Evolutionary conservation across 2,888 invertebrate genomes (phyloP).

Genomic region (Ichneumoninae sp.): DNA sequence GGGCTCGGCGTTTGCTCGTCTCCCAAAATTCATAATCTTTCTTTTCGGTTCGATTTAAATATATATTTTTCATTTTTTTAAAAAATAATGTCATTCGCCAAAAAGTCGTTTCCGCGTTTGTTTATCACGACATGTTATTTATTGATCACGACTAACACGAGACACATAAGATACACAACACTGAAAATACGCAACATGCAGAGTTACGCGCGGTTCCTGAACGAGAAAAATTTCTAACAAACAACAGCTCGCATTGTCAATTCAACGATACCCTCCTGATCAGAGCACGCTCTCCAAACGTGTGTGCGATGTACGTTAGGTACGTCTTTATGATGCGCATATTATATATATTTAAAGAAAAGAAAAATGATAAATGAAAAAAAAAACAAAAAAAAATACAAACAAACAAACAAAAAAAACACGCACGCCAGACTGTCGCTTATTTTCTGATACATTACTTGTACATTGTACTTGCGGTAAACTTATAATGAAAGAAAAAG

Average conservation of each 20-base stretch:
- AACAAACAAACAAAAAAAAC: constrained; percentile 59
- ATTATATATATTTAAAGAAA: constrained; percentile 48
- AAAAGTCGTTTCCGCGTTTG: neutral
- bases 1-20: constrained; percentile 40
- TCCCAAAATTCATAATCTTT: constrained; percentile 9
- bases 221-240: constrained; percentile 55
- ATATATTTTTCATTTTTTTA: neutral
- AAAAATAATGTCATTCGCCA: constrained; percentile 24
- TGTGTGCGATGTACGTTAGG: constrained; percentile 71
- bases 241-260: constrained; percentile 65
- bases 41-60: neutral
- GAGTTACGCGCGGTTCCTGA: constrained; percentile 60
- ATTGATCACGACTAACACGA: constrained; percentile 50
- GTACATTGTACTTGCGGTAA: constrained; percentile 72
- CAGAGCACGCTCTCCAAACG: constrained; percentile 72
- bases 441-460: constrained; percentile 81
- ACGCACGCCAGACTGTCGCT: constrained; percentile 78
- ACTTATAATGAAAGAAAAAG: constrained; percentile 55
- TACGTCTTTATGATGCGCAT: constrained; percentile 64
- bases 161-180: constrained; percentile 38
- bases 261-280: constrained; percentile 75
- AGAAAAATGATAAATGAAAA: constrained; percentile 54
- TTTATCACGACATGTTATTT: constrained; percentile 45
- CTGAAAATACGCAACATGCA: constrained; percentile 25
- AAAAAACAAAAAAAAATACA: constrained; percentile 51